These are phyloP conservation scores for Pelagia noctiluca DNA, from an alignment of 30 jellyfish, hydroid and myxozoan genomes.

Conservation along the genomic window DNA sequence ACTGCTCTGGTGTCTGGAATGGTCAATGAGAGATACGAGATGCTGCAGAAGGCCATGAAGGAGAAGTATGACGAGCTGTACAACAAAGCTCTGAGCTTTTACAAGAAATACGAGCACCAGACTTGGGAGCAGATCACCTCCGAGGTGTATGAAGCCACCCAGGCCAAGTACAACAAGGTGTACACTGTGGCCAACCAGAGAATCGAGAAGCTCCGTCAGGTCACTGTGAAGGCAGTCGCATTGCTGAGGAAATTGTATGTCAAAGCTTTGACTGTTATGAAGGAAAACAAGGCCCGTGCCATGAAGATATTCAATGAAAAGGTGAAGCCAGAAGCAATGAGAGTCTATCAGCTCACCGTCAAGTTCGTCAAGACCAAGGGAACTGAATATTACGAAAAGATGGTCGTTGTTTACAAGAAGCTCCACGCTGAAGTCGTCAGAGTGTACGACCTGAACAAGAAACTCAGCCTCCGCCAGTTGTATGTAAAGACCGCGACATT, in stretches of 20 bases:
- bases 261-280: slow-evolving; percentile 8
- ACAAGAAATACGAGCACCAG: slow-evolving; percentile 76
- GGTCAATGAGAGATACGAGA: slow-evolving; percentile 52
- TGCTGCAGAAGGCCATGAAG: slow-evolving; percentile 24
- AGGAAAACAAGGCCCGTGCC: slow-evolving; percentile 18
- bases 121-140: slow-evolving; percentile 95
- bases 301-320: slow-evolving; percentile 45
- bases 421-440: slow-evolving; percentile 43
- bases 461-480: slow-evolving; percentile 64
- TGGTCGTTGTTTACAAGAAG: slow-evolving; percentile 49
- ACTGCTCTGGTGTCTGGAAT: slow-evolving; percentile 56
- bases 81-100: slow-evolving; percentile 30
- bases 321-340: slow-evolving; percentile 53
- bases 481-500: slow-evolving; percentile 33
- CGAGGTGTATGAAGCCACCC: slow-evolving; percentile 25
- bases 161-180: slow-evolving; percentile 14
- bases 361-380: slow-evolving; percentile 22
- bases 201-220: slow-evolving; percentile 11
- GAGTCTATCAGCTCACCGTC: slow-evolving; percentile 50
- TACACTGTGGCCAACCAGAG: slow-evolving; percentile 21
- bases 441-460: slow-evolving; percentile 76
- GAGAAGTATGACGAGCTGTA: slow-evolving; percentile 20
- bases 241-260: background rate
- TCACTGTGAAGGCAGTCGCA: slow-evolving; percentile 4
- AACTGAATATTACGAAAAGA: slow-evolving; percentile 26